Percentiles rank a stretch among this genome's conserved stretches.
phyloP scores from a whole-genome alignment of 1,140 invertebrate genomes.

The Drosophila pectinifera region DNA sequence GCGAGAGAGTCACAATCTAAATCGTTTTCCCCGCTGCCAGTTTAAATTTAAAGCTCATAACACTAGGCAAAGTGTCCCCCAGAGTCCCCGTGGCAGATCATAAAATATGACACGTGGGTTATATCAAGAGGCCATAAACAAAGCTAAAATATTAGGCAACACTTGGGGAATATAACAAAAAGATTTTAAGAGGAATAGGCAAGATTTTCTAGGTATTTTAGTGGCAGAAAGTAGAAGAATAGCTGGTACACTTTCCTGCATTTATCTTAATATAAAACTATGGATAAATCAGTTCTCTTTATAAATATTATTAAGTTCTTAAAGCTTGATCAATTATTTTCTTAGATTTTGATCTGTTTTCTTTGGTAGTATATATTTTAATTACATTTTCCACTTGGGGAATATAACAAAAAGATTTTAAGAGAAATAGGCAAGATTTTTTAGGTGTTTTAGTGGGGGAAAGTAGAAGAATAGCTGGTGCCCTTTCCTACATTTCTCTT shows the following conservation, averaged over 20 bases:
- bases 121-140: conserved; percentile 76
- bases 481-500: not conserved
- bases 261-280: not conserved
- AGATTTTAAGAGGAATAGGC: conserved; percentile 17
- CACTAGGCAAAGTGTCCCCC: conserved; percentile 22
- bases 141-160: conserved; percentile 73
- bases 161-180: conserved; percentile 52
- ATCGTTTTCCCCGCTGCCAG: conserved; percentile 27
- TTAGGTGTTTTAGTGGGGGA: not conserved
- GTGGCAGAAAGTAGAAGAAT: not conserved
- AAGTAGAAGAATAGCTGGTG: not conserved
- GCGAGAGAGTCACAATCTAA: conserved; percentile 12
- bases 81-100: conserved; percentile 31
- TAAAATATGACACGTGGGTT: conserved; percentile 78
- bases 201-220: not conserved
- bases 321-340: no score
- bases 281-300: not conserved
- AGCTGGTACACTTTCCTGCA: not conserved
- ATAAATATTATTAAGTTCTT: no score
- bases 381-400: no score
- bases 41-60: conserved; percentile 57
- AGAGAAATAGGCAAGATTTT: conserved; percentile 17
- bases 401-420: conserved; percentile 32
- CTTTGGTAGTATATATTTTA: no score
- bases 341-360: no score